Evolutionary conservation across 1,140 invertebrate genomes (phyloP).

Genomic region (Heliothis subflexa): DNA sequence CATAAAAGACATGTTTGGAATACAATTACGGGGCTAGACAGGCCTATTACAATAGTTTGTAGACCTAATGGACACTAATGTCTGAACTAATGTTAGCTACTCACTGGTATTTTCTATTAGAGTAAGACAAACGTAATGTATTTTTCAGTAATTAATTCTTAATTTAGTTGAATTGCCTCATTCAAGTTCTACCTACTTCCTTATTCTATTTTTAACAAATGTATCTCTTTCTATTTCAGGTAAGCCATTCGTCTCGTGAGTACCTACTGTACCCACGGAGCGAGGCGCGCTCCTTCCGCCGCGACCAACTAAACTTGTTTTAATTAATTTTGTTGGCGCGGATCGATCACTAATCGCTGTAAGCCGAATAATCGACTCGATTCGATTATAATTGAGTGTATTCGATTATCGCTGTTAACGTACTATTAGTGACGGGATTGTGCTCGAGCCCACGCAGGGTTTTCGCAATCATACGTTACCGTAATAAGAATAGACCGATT

Average conservation of each 20-base stretch:
- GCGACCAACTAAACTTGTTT: conserved; percentile 8
- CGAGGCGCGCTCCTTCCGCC: neutral
- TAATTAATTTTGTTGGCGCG: conserved; percentile 29
- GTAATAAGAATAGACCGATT: neutral
- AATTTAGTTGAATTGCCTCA: neutral
- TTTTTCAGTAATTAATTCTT: neutral
- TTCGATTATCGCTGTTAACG: conserved; percentile 19
- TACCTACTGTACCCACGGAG: neutral
- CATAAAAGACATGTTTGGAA: no score
- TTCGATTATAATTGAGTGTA: conserved; percentile 26
- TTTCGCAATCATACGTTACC: neutral
- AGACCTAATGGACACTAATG: no score
- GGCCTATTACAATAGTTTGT: no score
- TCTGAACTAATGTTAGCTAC: no score
- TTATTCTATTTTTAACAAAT: neutral
- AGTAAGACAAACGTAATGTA: no score
- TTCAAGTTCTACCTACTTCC: neutral
- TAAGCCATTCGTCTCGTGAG: neutral
- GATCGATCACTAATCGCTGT: conserved; percentile 29
- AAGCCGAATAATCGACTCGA: conserved; percentile 7
- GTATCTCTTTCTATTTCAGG: conserved; percentile 10
- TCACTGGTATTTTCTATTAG: no score
- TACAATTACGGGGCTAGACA: no score
- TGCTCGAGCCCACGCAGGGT: neutral
- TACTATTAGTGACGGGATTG: conserved; percentile 9